Conservation (phyloP, 2,113 vertebrate genomes). For the Chaetodon auriga region DNA sequence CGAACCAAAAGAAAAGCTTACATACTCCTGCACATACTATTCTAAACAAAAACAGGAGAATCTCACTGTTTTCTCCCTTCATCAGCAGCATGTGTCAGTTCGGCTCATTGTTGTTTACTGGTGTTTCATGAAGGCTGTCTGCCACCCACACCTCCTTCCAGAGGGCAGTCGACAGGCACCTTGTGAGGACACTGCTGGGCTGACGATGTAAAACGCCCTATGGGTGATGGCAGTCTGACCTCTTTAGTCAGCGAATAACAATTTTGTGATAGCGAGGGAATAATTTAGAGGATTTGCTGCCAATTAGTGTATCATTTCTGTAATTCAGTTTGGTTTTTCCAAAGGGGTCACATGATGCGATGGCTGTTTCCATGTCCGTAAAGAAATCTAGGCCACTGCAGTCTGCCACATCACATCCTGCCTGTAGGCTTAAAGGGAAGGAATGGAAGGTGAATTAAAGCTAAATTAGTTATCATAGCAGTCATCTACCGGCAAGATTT, state of each 20-base stretch:
- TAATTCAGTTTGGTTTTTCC: slow-evolving; percentile 49
- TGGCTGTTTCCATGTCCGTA: slow-evolving; percentile 54
- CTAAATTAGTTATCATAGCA: slow-evolving; percentile 82
- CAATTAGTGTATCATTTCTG: slow-evolving; percentile 48
- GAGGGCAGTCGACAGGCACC: slow-evolving; percentile 64
- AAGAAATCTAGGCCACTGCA: slow-evolving; percentile 79
- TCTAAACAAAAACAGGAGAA: slow-evolving; percentile 77
- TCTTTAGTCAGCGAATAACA: slow-evolving; percentile 46
- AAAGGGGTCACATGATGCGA: slow-evolving; percentile 47
- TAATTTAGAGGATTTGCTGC: slow-evolving; percentile 21
- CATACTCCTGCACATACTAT: slow-evolving; percentile 65
- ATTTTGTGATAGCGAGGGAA: slow-evolving; percentile 14
- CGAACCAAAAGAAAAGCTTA: slow-evolving; percentile 77
- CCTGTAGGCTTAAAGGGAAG: slow-evolving; percentile 68
- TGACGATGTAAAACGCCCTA: slow-evolving; percentile 53
- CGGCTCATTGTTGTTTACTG: slow-evolving; percentile 81
- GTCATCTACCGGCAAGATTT: slow-evolving; percentile 61
- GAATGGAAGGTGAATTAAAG: slow-evolving; percentile 83
- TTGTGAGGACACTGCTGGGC: slow-evolving; percentile 52
- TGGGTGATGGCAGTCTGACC: slow-evolving; percentile 56
- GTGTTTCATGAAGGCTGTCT: slow-evolving; percentile 73
- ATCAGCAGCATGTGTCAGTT: slow-evolving; percentile 82
- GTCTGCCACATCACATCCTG: slow-evolving; percentile 56
- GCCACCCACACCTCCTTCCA: slow-evolving; percentile 78
- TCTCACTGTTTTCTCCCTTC: slow-evolving; percentile 70